Percentiles rank a stretch among this genome's conserved stretches.
phyloP scores from a whole-genome alignment of 2,113 vertebrate species.

The Cyphomyrus plagiostoma region DNA sequence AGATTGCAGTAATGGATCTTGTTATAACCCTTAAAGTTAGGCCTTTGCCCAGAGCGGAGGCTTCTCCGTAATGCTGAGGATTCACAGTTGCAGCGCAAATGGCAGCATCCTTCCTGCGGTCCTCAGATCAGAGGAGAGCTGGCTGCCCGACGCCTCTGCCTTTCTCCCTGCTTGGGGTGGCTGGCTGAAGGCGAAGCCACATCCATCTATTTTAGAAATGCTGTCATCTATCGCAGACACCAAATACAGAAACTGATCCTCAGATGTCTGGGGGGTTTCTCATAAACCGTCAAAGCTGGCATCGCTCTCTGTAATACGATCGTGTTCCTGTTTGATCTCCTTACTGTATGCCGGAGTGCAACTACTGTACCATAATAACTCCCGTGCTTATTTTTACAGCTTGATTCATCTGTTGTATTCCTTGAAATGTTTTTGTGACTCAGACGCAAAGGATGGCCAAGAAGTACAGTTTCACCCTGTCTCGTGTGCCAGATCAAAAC shows the following conservation, averaged over 20 bases:
- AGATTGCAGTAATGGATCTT: not conserved
- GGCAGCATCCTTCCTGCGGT: slow-evolving; percentile 62
- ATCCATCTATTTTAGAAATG: slow-evolving; percentile 81
- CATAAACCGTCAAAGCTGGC: not conserved
- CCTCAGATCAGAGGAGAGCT: slow-evolving; percentile 83
- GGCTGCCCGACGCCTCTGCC: slow-evolving; percentile 86
- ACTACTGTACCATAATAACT: not conserved
- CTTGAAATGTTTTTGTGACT: not conserved
- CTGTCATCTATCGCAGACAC: slow-evolving; percentile 53
- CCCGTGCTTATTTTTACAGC: not conserved
- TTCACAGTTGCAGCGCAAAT: slow-evolving; percentile 93
- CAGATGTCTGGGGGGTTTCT: not conserved
- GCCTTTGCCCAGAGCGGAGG: not conserved
- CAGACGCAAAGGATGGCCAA: slow-evolving; percentile 81
- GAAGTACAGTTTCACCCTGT: slow-evolving; percentile 87
- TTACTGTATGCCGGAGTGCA: not conserved
- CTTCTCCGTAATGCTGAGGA: slow-evolving; percentile 45
- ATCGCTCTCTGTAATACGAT: not conserved
- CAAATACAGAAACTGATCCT: not conserved
- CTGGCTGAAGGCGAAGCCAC: slow-evolving; percentile 95
- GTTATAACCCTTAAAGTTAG: not conserved
- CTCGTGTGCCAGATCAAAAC: slow-evolving; percentile 86
- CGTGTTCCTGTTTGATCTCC: not conserved
- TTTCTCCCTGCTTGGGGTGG: slow-evolving; percentile 94
- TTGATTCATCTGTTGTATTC: not conserved